phyloP scores from a whole-genome alignment of 2,113 vertebrate species.

The Potamarius usumacintae region DNA sequence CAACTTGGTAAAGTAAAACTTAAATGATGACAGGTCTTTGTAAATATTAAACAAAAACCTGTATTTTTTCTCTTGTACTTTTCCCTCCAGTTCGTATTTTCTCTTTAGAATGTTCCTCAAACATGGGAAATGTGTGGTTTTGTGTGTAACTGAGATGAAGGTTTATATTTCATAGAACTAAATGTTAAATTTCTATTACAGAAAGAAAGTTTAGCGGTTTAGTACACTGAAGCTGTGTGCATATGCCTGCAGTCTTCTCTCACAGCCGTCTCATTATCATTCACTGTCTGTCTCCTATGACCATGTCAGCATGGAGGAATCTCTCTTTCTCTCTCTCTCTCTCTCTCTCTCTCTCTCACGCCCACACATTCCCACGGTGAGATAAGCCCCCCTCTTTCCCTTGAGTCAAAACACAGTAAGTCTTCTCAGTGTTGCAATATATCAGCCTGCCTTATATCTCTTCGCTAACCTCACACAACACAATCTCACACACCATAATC shows the following conservation, averaged over 20 bases:
- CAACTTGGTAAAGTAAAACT: not conserved
- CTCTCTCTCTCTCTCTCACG: constrained; percentile 9
- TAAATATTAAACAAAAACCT: not conserved
- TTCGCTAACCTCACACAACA: not conserved
- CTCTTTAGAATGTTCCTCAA: not conserved
- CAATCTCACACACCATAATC: constrained; percentile 18
- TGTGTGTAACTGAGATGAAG: not conserved
- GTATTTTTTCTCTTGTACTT: too few relatives aligned
- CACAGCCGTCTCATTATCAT: constrained; percentile 1
- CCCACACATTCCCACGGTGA: constrained; percentile 23
- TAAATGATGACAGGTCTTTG: not conserved
- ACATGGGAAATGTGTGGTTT: not conserved
- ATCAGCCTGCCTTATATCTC: constrained; percentile 7
- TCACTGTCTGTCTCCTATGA: constrained; percentile 26
- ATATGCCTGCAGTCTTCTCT: not conserved
- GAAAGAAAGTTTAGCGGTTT: not conserved
- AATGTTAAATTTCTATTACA: not conserved
- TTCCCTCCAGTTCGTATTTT: not conserved
- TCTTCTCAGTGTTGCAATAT: constrained; percentile 32
- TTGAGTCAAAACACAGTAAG: constrained; percentile 31
- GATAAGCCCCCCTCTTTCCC: constrained; percentile 37
- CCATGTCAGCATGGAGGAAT: constrained; percentile 53
- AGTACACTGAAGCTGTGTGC: not conserved
- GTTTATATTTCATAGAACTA: not conserved
- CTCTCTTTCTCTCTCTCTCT: constrained; percentile 29